Evolutionary conservation across 2,113 vertebrate genomes (phyloP).

Genomic region (Epinephelus fuscoguttatus): DNA sequence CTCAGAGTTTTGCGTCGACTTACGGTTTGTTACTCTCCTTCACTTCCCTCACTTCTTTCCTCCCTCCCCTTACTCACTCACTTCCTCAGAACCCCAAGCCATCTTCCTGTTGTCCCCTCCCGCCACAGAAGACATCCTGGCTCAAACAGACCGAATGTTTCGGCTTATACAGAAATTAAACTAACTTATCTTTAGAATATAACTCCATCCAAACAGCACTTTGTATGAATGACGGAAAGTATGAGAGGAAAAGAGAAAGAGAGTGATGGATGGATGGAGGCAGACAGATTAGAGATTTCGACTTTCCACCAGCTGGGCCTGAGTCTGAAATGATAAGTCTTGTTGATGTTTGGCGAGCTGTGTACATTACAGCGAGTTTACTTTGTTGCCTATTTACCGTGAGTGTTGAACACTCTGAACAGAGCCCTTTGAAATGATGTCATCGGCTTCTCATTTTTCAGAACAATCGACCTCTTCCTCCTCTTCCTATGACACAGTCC

Average conservation of each 20-base stretch:
- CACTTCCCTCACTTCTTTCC: slow-evolving; percentile 40
- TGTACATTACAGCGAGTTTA: slow-evolving; percentile 36
- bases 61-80: slow-evolving; percentile 55
- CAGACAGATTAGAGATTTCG: slow-evolving; percentile 38
- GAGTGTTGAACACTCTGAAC: slow-evolving; percentile 55
- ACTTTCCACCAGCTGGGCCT: slow-evolving; percentile 19
- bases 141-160: slow-evolving; percentile 44
- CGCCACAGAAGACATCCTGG: slow-evolving; percentile 80
- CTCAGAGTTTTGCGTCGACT: slow-evolving; percentile 13
- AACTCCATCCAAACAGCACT: slow-evolving; percentile 13
- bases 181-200: slow-evolving; percentile 24
- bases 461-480: slow-evolving; percentile 86
- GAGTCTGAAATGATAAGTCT: slow-evolving; percentile 54
- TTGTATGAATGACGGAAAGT: slow-evolving; percentile 22
- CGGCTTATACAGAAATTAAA: slow-evolving; percentile 27
- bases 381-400: slow-evolving; percentile 6
- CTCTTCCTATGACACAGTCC: slow-evolving; percentile 82
- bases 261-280: neutral
- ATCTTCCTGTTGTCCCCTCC: slow-evolving; percentile 80
- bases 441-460: slow-evolving; percentile 76
- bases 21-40: slow-evolving; percentile 45
- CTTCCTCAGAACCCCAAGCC: slow-evolving; percentile 76
- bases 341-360: slow-evolving; percentile 47
- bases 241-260: neutral
- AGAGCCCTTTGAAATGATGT: slow-evolving; percentile 81